Base-by-base conservation (phyloP, 2,797 vertebrate species). In the Platyrinchus mystaceus region DNA sequence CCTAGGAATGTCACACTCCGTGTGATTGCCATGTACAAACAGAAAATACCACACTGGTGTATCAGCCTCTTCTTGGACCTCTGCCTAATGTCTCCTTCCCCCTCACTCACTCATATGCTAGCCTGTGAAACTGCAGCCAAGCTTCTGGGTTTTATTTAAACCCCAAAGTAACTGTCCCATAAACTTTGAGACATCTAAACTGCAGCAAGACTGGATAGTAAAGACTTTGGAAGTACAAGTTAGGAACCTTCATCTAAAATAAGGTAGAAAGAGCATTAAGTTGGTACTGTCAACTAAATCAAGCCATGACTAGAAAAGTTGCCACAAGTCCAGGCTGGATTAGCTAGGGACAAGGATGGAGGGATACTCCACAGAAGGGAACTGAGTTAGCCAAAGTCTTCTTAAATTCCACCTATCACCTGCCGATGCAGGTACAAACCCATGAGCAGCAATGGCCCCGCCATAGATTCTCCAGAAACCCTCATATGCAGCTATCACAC, bases 31-130 rank as follows among this genome's bases (percentile, higher is more conserved):
- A n/a, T 50, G 47, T 43, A 91, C 69, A 90, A 89, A 85, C 53
- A 84, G 60, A 90, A 97, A 95, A 95, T 81, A 75, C 67, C 81
- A 91, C 74, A 47, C 43, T 87, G 84, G 18, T 60, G 30, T 84
- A 93, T 81, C 93, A 93, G 64, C 71, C 84, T 88, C 58, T 63
- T 43, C 75, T 80, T 94, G 91, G 89, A 89, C 49, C 44, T 91
- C 78, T 95, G 91, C 91, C 95, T 83, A 50, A 91, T 39, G 15
- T 46, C 67, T 87, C 75, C 88, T 87, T 89, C 75, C 37, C 86
- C 85, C 87, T 94, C 87, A 83, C 81, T 90, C 90, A 70, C 81
- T 92, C 84, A 66, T 26, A n/a, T 36, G 74, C 53, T 55, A 23
- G 69, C 32, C 55, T 90, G 49, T 86, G 68, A 78, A 75, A 68